These are phyloP conservation scores for Pachymerium ferrugineum DNA, from an alignment of 2,888 invertebrate species.

Conservation along the genomic window DNA sequence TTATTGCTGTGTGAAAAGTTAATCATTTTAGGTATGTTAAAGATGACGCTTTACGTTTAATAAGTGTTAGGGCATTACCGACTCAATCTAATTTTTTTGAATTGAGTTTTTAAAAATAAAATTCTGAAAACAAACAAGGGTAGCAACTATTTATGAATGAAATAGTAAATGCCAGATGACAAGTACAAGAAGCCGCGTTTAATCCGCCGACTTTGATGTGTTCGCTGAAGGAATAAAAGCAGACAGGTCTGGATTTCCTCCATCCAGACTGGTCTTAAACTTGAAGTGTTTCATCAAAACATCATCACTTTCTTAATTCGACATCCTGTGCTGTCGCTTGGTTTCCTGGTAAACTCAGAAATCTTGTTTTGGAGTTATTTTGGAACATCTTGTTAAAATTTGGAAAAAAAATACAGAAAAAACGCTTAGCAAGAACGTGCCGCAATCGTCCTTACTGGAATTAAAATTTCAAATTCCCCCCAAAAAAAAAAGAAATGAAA, in stretches of 20 bases:
- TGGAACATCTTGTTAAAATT: too few relatives aligned
- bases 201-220: constrained; percentile 6
- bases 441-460: background rate
- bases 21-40: constrained; percentile 15
- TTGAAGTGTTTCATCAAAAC: background rate
- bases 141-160: too few relatives aligned
- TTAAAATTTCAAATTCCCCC: background rate
- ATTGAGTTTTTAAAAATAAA: background rate
- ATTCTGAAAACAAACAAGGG: background rate
- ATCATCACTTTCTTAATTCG: constrained; percentile 6
- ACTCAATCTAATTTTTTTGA: background rate
- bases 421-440: too few relatives aligned
- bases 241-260: background rate
- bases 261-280: background rate
- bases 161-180: too few relatives aligned
- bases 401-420: too few relatives aligned
- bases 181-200: background rate
- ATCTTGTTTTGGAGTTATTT: too few relatives aligned
- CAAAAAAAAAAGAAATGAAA: background rate
- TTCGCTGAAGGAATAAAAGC: background rate
- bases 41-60: background rate
- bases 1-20: background rate
- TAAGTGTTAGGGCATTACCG: background rate
- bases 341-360: background rate
- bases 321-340: constrained; percentile 8